Conservation (phyloP, 64 coral and sea anemone genomes). For the Pocillopora damicornis region DNA sequence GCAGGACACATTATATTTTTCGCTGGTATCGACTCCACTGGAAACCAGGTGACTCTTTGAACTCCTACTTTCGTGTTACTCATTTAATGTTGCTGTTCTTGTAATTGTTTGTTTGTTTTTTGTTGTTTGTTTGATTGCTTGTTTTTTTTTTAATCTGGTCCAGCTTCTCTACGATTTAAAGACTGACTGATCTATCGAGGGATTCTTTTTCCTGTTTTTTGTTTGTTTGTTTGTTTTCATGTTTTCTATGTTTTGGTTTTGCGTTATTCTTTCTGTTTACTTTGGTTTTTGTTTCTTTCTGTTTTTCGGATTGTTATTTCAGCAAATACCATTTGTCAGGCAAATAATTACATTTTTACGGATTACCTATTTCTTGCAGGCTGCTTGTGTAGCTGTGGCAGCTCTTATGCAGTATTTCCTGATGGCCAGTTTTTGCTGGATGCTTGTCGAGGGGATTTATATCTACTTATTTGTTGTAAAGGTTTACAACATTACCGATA, state of each 20-base stretch:
- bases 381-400: slow-evolving; percentile 16
- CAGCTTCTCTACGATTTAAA: too few relatives aligned
- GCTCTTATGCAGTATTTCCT: slow-evolving; percentile 56
- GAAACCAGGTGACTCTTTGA: background rate
- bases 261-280: background rate
- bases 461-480: slow-evolving; percentile 51
- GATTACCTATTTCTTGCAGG: background rate
- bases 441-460: slow-evolving; percentile 55
- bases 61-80: too few relatives aligned
- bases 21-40: slow-evolving; percentile 20
- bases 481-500: background rate
- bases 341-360: too few relatives aligned
- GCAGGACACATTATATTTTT: slow-evolving; percentile 50
- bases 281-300: background rate
- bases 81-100: too few relatives aligned
- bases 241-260: too few relatives aligned
- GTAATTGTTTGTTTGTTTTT: too few relatives aligned
- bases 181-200: too few relatives aligned
- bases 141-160: background rate
- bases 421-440: slow-evolving; percentile 52
- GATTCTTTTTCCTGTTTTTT: too few relatives aligned
- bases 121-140: too few relatives aligned
- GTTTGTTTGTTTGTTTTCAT: too few relatives aligned
- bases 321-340: too few relatives aligned
- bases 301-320: background rate